Evolutionary conservation across 2,113 vertebrate genomes (phyloP).

Genomic region (Thinocorus orbignyianus): DNA sequence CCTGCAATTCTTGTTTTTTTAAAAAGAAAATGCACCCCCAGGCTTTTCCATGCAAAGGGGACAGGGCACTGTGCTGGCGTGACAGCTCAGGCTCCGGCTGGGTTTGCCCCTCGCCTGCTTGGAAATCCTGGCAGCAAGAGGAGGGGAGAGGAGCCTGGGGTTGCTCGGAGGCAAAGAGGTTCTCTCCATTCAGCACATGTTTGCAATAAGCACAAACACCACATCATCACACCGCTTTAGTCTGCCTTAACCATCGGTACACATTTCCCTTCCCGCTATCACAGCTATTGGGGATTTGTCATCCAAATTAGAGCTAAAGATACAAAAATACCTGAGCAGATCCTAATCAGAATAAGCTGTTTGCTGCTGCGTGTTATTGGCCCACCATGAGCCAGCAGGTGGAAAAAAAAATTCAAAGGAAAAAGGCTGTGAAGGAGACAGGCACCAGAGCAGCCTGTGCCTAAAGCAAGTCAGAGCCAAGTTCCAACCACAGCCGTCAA

Average conservation of each 20-base stretch:
- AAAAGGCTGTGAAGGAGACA: not conserved
- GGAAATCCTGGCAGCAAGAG: not conserved
- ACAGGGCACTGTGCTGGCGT: not conserved
- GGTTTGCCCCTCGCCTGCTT: accelerated
- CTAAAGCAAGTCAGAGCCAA: not conserved
- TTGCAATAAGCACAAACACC: constrained; percentile 11
- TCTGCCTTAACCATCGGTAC: not conserved
- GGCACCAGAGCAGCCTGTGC: not conserved
- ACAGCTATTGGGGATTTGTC: constrained; percentile 15
- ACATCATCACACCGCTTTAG: not conserved
- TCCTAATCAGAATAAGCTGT: constrained; percentile 29
- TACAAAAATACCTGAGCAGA: constrained; percentile 27
- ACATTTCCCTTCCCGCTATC: not conserved
- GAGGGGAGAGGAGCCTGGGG: not conserved
- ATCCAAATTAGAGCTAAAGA: constrained; percentile 43
- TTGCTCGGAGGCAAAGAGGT: not conserved
- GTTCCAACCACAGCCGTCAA: not conserved
- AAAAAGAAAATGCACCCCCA: not conserved
- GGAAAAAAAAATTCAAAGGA: not conserved
- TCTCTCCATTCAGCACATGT: not conserved
- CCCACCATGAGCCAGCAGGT: not conserved
- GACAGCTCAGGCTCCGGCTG: not conserved
- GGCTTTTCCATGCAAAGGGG: not conserved
- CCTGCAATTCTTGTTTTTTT: not conserved
- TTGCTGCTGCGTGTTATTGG: not conserved